phyloP scores from a whole-genome alignment of 2,888 invertebrate genomes.

The Papilio elwesi region DNA sequence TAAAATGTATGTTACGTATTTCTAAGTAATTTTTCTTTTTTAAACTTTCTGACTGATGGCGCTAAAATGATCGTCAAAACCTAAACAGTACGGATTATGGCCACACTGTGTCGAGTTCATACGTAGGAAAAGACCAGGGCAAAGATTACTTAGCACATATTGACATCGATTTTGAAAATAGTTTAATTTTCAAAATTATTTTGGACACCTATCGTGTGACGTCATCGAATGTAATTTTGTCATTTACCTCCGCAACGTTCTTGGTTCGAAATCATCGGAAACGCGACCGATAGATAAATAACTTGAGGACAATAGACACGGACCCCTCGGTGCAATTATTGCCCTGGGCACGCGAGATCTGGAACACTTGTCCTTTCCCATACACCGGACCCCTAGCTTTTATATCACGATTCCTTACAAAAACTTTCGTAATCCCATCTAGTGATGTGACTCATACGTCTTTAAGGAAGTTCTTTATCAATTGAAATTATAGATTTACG shows the following conservation, averaged over 20 bases:
- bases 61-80: too few relatives aligned
- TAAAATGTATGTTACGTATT: too few relatives aligned
- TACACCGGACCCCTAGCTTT: slow-evolving; percentile 52
- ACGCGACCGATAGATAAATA: slow-evolving; percentile 68
- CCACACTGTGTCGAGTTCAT: too few relatives aligned
- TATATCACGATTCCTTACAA: slow-evolving; percentile 41
- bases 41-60: too few relatives aligned
- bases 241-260: not conserved
- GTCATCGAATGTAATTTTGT: slow-evolving; percentile 12
- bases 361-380: slow-evolving; percentile 73
- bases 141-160: too few relatives aligned
- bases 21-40: too few relatives aligned
- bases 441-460: slow-evolving; percentile 15
- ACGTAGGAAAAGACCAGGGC: too few relatives aligned
- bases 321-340: slow-evolving; percentile 73
- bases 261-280: slow-evolving; percentile 33
- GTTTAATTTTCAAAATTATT: too few relatives aligned
- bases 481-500: not conserved
- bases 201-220: slow-evolving; percentile 25
- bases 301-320: slow-evolving; percentile 61
- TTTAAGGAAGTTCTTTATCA: not conserved
- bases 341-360: slow-evolving; percentile 66
- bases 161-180: too few relatives aligned
- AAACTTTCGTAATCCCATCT: slow-evolving; percentile 27
- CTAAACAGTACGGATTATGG: too few relatives aligned